These are phyloP conservation scores for Montifringilla adamsi DNA, from an alignment of 2,113 vertebrate genomes.

Conservation along the genomic window DNA sequence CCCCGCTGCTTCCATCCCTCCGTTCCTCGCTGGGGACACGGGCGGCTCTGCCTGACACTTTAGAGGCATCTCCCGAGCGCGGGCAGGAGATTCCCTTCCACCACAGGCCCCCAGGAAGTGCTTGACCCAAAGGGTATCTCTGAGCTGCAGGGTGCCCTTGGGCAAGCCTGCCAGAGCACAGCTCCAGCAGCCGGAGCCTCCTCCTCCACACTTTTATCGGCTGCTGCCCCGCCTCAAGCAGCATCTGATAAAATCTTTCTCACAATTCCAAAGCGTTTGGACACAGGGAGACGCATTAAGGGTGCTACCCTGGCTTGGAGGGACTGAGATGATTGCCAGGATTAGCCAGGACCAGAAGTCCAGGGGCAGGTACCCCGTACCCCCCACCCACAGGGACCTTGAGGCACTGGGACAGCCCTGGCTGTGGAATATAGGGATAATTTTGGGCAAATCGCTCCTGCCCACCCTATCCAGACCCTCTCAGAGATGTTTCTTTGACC, in stretches of 20 bases:
- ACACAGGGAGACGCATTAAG: accelerated
- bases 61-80: background rate
- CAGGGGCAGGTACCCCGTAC: accelerated
- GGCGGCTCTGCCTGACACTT: background rate
- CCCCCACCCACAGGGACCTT: background rate
- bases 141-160: background rate
- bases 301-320: background rate
- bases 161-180: background rate
- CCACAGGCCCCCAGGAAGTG: background rate
- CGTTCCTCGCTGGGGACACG: accelerated
- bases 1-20: background rate
- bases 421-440: accelerated
- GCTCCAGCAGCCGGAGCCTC: background rate
- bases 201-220: background rate
- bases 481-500: background rate
- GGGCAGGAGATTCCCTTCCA: background rate
- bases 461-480: background rate
- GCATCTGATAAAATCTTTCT: background rate
- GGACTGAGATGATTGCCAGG: background rate
- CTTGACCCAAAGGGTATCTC: background rate
- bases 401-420: accelerated
- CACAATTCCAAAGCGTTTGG: background rate
- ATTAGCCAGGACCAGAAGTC: background rate
- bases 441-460: background rate
- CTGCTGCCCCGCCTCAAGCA: background rate